Base-by-base conservation (phyloP, 2,797 vertebrate genomes). In the Netta rufina region DNA sequence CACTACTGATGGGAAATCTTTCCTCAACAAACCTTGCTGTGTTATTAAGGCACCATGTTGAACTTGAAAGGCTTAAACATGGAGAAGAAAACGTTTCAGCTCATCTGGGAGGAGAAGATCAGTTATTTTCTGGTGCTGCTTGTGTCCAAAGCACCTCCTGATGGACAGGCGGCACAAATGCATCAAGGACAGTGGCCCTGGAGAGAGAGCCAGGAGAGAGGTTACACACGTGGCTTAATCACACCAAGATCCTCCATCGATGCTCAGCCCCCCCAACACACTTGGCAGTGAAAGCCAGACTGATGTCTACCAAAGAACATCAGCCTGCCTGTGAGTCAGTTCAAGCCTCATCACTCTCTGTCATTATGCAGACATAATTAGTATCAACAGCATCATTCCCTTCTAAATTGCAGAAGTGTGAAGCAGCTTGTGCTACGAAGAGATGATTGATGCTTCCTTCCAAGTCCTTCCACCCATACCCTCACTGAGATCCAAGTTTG, bases 111-210 rank as follows among this genome's bases (percentile, higher is more conserved):
- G 97, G 25, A 96, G 76, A 56, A 99, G 98, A 69, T 77, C 86
- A 21, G 64, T 79, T 93, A 99, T 98, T 82, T 96, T 97, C 81
- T 96, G 92, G 69, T 98, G 98, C 39, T 98, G 98, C 69, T 94
- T 95, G 91, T 96, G 96, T 92, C 98, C 98, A 93, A 98, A 97
- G 91, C 96, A 98, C 92, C 95, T 98, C 93, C 99, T 98, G 97
- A 99, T 98, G 95, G 93, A 91, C 72, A 98, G 96, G 70, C 98
- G 98, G 80, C 98, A 99, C 84, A 98, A 84, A 93, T 99, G 98
- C 98, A 97, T 98, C 92, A 99, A 96, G 94, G 98, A 93, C 53
- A 97, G 74, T 0, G 97, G 98, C 71, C 97, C 98, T 99, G 91
- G 43, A 90, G 93, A 95, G 89, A 97, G 45, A 97, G 81, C 4